These are phyloP conservation scores for Salvelinus sp. DNA, from an alignment of 2,113 vertebrate genomes.

Conservation along the genomic window DNA sequence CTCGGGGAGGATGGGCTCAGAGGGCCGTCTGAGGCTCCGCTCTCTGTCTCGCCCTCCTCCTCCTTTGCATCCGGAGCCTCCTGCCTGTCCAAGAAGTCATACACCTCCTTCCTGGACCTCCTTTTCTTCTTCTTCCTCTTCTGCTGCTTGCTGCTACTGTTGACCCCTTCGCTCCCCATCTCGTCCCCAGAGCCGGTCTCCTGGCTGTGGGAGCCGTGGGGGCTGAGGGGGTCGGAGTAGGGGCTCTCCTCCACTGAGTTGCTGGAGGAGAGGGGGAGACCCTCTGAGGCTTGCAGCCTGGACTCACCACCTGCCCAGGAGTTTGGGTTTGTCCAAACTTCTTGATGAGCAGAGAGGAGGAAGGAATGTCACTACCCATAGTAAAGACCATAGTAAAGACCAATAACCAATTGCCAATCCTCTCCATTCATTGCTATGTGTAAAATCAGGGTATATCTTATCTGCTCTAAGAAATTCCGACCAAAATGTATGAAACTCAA, in stretches of 20 bases:
- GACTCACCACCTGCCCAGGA: slow-evolving; percentile 40
- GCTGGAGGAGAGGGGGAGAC: slow-evolving; percentile 66
- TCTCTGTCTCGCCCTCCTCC: slow-evolving; percentile 44
- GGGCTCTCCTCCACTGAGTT: slow-evolving; percentile 67
- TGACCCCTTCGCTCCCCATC: slow-evolving; percentile 55
- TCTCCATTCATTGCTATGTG: neutral
- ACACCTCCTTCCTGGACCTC: slow-evolving; percentile 67
- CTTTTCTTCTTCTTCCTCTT: slow-evolving; percentile 76
- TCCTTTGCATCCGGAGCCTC: slow-evolving; percentile 42
- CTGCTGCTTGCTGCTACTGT: slow-evolving; percentile 64
- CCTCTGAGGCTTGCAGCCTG: slow-evolving; percentile 44
- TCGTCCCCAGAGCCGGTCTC: slow-evolving; percentile 40
- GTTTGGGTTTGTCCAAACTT: slow-evolving; percentile 30
- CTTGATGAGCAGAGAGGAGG: slow-evolving; percentile 68
- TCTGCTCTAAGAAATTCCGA: neutral
- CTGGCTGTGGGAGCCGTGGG: slow-evolving; percentile 21
- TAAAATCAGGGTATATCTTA: neutral
- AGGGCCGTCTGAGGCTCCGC: slow-evolving; percentile 10
- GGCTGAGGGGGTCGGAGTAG: slow-evolving; percentile 63
- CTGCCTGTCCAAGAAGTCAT: slow-evolving; percentile 63
- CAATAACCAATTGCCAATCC: neutral
- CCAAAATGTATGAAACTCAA: neutral
- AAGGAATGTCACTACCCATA: slow-evolving; percentile 34
- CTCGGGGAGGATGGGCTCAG: slow-evolving; percentile 20
- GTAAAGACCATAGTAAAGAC: neutral